These are phyloP conservation scores for Raja brachyura DNA, from an alignment of 2,113 vertebrate genomes.

Conservation along the genomic window DNA sequence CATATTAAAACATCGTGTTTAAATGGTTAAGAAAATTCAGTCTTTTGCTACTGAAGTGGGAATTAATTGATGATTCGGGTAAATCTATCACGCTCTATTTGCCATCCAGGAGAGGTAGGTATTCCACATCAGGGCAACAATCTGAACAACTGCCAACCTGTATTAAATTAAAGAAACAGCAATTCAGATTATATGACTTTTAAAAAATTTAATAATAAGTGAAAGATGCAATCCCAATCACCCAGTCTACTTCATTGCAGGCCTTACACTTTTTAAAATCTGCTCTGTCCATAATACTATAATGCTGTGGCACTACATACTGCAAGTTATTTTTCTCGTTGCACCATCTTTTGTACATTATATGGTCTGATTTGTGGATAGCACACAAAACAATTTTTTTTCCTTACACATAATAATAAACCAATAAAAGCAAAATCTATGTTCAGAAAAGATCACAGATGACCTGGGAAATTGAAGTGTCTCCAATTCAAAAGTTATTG, in stretches of 20 bases:
- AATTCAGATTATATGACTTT: background rate
- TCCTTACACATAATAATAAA: too few relatives aligned
- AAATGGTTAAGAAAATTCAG: background rate
- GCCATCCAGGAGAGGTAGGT: conserved; percentile 31
- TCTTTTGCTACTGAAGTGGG: background rate
- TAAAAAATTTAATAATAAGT: too few relatives aligned
- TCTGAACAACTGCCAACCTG: conserved; percentile 4
- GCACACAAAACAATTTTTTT: too few relatives aligned
- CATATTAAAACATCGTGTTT: background rate
- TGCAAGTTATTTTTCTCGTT: too few relatives aligned
- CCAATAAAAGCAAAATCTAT: background rate
- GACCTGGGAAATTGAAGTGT: background rate
- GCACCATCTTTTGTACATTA: too few relatives aligned
- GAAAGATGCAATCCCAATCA: too few relatives aligned
- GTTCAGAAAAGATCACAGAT: background rate
- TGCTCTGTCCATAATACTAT: too few relatives aligned
- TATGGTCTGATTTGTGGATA: too few relatives aligned
- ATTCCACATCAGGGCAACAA: conserved; percentile 32
- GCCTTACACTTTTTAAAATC: too few relatives aligned
- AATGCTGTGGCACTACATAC: too few relatives aligned
- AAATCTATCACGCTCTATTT: background rate
- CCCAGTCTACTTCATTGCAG: too few relatives aligned
- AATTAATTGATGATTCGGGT: background rate
- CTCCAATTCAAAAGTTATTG: background rate
- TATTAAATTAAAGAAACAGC: background rate